A percentile compares a stretch with the other conserved stretches of the same genome.
Conservation (phyloP, 2,888 invertebrate genomes). For the Alsophila aescularia region DNA sequence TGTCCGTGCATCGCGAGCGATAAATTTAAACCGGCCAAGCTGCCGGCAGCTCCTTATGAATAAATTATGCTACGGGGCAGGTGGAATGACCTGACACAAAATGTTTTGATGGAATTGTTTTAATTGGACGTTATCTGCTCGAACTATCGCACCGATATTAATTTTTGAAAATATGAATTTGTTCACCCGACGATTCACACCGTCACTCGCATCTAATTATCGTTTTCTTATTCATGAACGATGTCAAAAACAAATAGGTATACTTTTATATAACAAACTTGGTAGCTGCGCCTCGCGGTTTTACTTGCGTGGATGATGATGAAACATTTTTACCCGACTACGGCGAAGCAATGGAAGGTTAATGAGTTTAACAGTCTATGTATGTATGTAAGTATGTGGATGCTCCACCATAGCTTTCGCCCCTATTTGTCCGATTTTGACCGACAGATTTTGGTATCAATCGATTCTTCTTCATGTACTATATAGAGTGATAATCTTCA, state of each 20-base stretch:
- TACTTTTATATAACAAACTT: not conserved
- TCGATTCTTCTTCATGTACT: no score
- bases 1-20: conserved; percentile 31
- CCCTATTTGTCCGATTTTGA: no score
- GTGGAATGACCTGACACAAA: conserved; percentile 84
- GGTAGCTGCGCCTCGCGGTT: no score
- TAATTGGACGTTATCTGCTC: conserved; percentile 80
- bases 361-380: no score
- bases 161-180: conserved; percentile 76
- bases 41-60: conserved; percentile 73
- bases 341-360: no score
- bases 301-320: no score
- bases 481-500: no score
- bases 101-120: conserved; percentile 84
- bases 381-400: no score
- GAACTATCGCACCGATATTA: conserved; percentile 72
- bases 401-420: no score
- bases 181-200: conserved; percentile 71
- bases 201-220: conserved; percentile 67
- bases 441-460: no score
- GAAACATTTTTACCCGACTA: no score
- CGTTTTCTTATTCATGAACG: conserved; percentile 18
- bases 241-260: conserved; percentile 13
- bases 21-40: conserved; percentile 46
- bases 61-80: conserved; percentile 78